Conservation (phyloP, 2,113 vertebrate species). For the Okapia johnstoni region DNA sequence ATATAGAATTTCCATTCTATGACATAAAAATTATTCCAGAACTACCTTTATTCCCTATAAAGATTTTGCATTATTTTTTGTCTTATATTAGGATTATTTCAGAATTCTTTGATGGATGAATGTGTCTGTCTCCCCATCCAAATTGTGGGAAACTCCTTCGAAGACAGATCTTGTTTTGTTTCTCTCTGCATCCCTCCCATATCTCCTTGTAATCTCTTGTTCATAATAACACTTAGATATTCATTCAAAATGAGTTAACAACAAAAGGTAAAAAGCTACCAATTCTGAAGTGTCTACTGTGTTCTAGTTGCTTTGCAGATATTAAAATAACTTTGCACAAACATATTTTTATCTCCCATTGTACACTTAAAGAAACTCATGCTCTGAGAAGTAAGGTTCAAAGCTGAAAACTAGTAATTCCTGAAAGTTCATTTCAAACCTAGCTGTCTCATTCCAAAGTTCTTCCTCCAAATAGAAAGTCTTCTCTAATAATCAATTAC, state of each 20-base stretch:
- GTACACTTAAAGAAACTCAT: neutral
- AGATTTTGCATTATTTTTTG: neutral
- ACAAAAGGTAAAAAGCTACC: slow-evolving; percentile 7
- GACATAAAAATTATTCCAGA: neutral
- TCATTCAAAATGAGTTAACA: slow-evolving; percentile 28
- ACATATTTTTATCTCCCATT: neutral
- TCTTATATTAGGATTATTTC: neutral
- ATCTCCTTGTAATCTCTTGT: neutral
- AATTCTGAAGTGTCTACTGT: slow-evolving; percentile 9
- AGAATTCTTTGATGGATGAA: neutral
- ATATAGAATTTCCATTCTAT: neutral
- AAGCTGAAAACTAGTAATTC: neutral
- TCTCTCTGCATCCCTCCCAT: neutral
- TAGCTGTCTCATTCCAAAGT: neutral
- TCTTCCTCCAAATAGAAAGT: neutral
- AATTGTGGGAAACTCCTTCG: neutral
- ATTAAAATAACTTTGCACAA: neutral
- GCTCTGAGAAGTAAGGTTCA: neutral
- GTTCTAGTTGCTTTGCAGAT: slow-evolving; percentile 14
- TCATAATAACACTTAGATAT: slow-evolving; percentile 7
- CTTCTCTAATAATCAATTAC: slow-evolving; percentile 3
- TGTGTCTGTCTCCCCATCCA: neutral
- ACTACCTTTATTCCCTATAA: neutral
- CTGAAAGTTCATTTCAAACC: neutral
- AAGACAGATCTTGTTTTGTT: neutral